phyloP scores from a whole-genome alignment of 64 coral and sea anemone species.

The Pocillopora verrucosa region DNA sequence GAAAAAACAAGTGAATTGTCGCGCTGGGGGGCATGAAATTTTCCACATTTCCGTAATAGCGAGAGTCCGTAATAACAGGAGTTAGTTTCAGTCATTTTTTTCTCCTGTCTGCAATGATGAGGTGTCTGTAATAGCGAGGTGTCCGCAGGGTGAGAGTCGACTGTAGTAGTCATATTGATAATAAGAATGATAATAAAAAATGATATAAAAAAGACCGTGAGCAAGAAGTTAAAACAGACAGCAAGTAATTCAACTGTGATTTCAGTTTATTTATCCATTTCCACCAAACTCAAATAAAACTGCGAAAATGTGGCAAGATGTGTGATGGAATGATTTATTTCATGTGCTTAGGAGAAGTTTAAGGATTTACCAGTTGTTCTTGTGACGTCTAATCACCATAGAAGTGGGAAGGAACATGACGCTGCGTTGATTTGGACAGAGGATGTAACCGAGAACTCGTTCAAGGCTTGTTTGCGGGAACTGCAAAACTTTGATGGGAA shows the following conservation, averaged over 20 bases:
- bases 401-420: slow-evolving; percentile 19
- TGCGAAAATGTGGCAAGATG: not conserved
- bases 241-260: slow-evolving; percentile 2
- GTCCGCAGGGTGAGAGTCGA: too few species aligned
- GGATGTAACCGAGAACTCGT: slow-evolving; percentile 12
- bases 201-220: too few species aligned
- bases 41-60: too few species aligned
- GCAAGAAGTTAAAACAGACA: not conserved
- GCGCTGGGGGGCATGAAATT: too few species aligned
- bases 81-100: too few species aligned
- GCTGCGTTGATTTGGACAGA: slow-evolving; percentile 16
- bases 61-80: too few species aligned
- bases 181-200: too few species aligned
- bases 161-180: too few species aligned
- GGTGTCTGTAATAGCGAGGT: too few species aligned
- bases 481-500: slow-evolving; percentile 62
- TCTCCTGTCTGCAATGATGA: too few species aligned
- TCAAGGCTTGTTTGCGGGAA: slow-evolving; percentile 46
- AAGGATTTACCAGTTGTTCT: too few species aligned
- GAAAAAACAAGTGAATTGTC: too few species aligned
- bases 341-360: not conserved
- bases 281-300: not conserved
- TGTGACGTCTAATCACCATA: not conserved
- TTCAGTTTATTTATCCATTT: not conserved
- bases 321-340: not conserved